Evolutionary conservation across 1,140 invertebrate species (phyloP).

Genomic region (Reticulitermes speratus): DNA sequence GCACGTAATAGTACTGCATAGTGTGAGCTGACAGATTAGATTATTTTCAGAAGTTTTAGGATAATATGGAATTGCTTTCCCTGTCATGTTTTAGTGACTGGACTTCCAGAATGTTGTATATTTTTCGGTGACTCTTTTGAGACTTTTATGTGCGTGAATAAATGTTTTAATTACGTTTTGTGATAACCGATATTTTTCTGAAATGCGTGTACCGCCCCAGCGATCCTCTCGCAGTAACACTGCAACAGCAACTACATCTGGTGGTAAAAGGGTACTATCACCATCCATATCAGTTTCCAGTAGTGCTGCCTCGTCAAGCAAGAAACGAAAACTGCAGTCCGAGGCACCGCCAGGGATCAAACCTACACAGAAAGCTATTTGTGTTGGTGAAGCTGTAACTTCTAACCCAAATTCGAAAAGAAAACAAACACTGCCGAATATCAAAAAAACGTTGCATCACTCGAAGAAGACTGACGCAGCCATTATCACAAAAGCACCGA

Average conservation of each 20-base stretch:
- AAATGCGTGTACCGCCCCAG: neutral
- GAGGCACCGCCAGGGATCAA: neutral
- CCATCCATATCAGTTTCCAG: neutral
- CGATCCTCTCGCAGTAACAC: constrained; percentile 7
- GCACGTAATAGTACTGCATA: neutral
- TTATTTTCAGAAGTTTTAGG: neutral
- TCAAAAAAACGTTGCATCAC: constrained; percentile 4
- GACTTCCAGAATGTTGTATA: neutral
- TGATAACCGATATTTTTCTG: neutral
- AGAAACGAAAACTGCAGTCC: constrained; percentile 22
- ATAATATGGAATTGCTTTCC: neutral
- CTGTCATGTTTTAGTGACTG: neutral
- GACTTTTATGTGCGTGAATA: neutral
- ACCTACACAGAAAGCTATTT: neutral
- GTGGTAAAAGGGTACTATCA: neutral
- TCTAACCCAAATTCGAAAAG: neutral
- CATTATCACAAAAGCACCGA: neutral
- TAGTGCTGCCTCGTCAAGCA: neutral
- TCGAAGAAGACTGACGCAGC: neutral
- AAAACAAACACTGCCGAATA: constrained; percentile 11
- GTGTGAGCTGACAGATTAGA: neutral
- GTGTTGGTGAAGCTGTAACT: neutral
- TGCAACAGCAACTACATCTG: neutral
- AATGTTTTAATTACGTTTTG: too few relatives aligned
- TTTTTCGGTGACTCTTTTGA: neutral